Evolutionary conservation across 23 tunicate species (phyloP), one percentile per base, ranked within the genome.

Genomic region (Halocynthia aurantium): DNA sequence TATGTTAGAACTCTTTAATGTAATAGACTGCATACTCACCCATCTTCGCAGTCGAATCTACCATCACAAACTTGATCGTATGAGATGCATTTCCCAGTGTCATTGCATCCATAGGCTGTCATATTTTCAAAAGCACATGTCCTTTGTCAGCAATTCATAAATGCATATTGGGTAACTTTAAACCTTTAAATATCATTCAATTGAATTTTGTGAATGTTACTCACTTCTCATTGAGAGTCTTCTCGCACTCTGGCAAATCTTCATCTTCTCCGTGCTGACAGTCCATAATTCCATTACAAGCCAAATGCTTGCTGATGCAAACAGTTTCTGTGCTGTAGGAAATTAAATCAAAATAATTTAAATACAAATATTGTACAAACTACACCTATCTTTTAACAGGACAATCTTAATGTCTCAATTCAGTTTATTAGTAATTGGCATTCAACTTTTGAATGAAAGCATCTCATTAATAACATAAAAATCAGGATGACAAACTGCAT

Each of bases 251-350:
- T 0, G 87, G 69, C 7, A 55, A 21, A 17, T 52, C 61, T 62
- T 92, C 98, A 62, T 92, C 98, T 44, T 75, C 85, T 8, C 92
- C 98, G 54, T 73, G 53, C 6, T 81, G 84, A 74, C 98, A 92
- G 53, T 92, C 98, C 12, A 51, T 18, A 20, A 52, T 69, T 19
- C 98, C 98, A 69, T 92, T 87, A 62, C 98, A 92, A 6, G 51
- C 10, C 13, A 92, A 68, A 17, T 52, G 12, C 12, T 57, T 66
- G 79, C 70, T 81, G 12, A 92, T 82, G 63, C 98, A 92, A 17
- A 55, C 49, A n/a, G 5, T 56, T 10, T 81, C 44, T 55, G 55
- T 76, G 76, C 60, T 52, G 57, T 15, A 50, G 76, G 63, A 21
- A 22, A 63, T 63, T 1, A 63, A 15, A 10, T 10, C 2, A 20